A percentile compares a stretch with the other conserved stretches of the same genome.
Evolutionary conservation across 2,888 invertebrate species (phyloP).

Genomic region (Neria commutata): DNA sequence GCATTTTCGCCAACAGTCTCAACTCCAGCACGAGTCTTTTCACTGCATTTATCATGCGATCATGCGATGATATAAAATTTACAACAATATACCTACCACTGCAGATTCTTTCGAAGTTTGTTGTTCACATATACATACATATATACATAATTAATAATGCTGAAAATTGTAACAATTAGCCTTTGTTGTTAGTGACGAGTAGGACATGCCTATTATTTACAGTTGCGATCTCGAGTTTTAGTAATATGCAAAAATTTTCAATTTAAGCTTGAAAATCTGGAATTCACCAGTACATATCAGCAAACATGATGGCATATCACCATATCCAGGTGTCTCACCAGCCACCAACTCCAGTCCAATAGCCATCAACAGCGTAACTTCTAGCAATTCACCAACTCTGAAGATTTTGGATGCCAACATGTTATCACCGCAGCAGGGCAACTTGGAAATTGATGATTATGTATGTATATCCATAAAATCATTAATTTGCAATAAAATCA

Average conservation of each 20-base stretch:
- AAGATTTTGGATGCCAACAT: constrained; percentile 61
- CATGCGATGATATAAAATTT: neutral
- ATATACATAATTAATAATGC: neutral
- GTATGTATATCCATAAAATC: constrained; percentile 42
- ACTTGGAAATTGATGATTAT: constrained; percentile 57
- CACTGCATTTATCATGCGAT: constrained; percentile 1
- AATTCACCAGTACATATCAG: constrained; percentile 62
- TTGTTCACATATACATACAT: neutral
- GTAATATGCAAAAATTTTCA: too few relatives aligned
- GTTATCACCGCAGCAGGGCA: constrained; percentile 58
- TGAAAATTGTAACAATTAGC: constrained; percentile 19
- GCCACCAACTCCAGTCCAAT: constrained; percentile 57
- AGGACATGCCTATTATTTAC: too few relatives aligned
- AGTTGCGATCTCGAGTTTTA: too few relatives aligned
- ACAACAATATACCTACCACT: too few relatives aligned
- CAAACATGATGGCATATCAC: constrained; percentile 60
- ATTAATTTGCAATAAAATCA: neutral
- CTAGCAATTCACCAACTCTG: constrained; percentile 59
- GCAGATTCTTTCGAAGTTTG: too few relatives aligned
- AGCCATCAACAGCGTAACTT: constrained; percentile 61
- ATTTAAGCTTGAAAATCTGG: constrained; percentile 59
- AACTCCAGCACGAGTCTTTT: neutral
- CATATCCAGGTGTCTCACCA: constrained; percentile 54
- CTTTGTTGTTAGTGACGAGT: too few relatives aligned
- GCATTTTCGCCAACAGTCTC: too few relatives aligned